Evolutionary conservation across 2,797 vertebrate species (phyloP).

Genomic region (Enteromius viviparus): DNA sequence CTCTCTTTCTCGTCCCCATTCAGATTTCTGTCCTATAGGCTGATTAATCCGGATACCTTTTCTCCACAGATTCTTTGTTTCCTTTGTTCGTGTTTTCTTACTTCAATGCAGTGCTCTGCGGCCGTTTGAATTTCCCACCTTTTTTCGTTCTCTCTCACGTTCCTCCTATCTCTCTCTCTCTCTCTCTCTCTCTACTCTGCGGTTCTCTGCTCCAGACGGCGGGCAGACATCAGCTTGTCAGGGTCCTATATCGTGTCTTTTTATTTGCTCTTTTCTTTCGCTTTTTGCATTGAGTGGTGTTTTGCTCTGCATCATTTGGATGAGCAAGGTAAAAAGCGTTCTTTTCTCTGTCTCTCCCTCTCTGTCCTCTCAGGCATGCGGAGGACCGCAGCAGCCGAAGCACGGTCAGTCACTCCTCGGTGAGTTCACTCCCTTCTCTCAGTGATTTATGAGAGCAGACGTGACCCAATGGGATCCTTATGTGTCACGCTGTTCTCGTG

Average conservation of each 20-base stretch:
- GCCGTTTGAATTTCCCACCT: conserved; percentile 59
- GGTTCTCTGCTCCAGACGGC: conserved; percentile 78
- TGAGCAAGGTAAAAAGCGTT: background rate
- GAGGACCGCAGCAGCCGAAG: conserved; percentile 72
- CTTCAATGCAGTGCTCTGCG: conserved; percentile 12
- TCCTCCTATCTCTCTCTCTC: conserved; percentile 36
- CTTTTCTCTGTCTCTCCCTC: conserved; percentile 27
- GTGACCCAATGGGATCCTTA: conserved; percentile 13
- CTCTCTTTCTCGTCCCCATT: conserved; percentile 20
- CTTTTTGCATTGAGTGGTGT: background rate
- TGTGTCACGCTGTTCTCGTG: conserved; percentile 15
- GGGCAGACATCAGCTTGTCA: conserved; percentile 75
- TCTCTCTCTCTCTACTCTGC: conserved; percentile 60
- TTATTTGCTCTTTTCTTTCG: background rate
- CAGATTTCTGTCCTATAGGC: conserved; percentile 35
- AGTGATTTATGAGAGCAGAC: conserved; percentile 29
- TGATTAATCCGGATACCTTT: conserved; percentile 41
- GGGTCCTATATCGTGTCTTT: conserved; percentile 47
- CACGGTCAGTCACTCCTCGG: conserved; percentile 64
- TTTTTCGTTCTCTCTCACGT: conserved; percentile 36
- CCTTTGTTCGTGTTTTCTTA: conserved; percentile 43
- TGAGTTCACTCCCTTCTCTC: conserved; percentile 71
- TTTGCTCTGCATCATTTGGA: conserved; percentile 6
- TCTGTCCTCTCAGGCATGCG: conserved; percentile 59
- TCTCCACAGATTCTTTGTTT: conserved; percentile 45